Evolutionary conservation across 2,888 invertebrate genomes (phyloP), one percentile per base, ranked within the genome.

Genomic region (Eupeodes latifasciatus): DNA sequence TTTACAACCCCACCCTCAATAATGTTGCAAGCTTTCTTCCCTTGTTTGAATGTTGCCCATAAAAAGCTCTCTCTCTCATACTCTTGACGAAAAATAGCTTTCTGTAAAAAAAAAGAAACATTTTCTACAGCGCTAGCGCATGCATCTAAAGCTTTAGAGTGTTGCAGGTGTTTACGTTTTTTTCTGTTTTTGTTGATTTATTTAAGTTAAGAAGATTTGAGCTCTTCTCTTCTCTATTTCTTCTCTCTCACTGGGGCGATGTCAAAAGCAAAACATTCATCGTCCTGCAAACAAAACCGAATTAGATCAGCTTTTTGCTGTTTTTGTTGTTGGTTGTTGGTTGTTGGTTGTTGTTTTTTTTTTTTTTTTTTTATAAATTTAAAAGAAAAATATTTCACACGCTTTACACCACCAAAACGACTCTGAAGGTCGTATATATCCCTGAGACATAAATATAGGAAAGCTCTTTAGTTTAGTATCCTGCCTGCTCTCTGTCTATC

Each of bases 101-200:
- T 67, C 16, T 14, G 49, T 49, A 0, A 55, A 19, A 62, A 19
- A 62, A 67, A 74, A 55, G 9, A 5, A 27, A 27, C 27, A 27
- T 40, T 10, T 11, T 69, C 19, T 10, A 7, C 61, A 44, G 36
- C 11, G 79, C 36, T 16, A 55, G 71, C 83, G 86, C 82, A 77
- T 83, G 76, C 19, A 59, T 61, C 7, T 34, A 59, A 53, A 61
- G 57, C 69, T 87, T 80, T 67, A 55, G 80, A 80, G 80, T 81
- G 87, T 87, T 87, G 83, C 83, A 87, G 87, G 87, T 87, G 87
- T 87, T 87, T 84, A 72, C 77, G 57, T 83, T 77, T 77, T 72
- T 47, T 69, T 19, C 72, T 27, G 12, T 57, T 57, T 10, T 44
- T 6, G 6, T 47, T 47, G 10, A 4, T 47, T 47, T 47, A 4